These are phyloP conservation scores for Pristionchus fissidentatus DNA, from an alignment of 2,888 invertebrate genomes.

Conservation along the genomic window DNA sequence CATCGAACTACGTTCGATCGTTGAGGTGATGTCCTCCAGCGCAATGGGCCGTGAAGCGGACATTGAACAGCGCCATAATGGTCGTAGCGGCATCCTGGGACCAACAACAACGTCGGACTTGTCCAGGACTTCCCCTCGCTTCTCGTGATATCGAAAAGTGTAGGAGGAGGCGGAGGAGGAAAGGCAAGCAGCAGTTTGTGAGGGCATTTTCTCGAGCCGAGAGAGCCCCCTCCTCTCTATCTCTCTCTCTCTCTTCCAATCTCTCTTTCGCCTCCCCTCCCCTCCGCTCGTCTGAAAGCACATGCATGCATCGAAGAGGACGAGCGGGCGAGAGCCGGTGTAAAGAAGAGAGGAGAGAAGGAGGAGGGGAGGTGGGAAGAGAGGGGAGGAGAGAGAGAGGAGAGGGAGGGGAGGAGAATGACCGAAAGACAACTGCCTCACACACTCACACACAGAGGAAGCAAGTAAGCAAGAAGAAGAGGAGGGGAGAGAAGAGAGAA, in stretches of 20 bases:
- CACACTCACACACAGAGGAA: background rate
- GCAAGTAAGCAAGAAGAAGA: slow-evolving; percentile 22
- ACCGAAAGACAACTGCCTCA: slow-evolving; percentile 36
- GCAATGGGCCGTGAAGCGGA: too few relatives aligned
- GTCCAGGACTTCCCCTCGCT: too few relatives aligned
- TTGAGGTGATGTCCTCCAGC: too few relatives aligned
- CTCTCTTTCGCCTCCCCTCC: background rate
- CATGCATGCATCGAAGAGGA: slow-evolving; percentile 29
- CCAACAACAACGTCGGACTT: too few relatives aligned
- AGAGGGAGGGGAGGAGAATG: background rate
- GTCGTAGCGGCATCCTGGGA: too few relatives aligned
- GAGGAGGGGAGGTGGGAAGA: background rate
- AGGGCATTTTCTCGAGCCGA: slow-evolving; percentile 39
- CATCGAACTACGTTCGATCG: too few relatives aligned
- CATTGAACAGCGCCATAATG: too few relatives aligned
- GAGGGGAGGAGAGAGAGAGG: background rate
- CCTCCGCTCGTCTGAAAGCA: slow-evolving; percentile 30
- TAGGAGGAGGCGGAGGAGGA: slow-evolving; percentile 15
- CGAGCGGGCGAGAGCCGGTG: background rate
- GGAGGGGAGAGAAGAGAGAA: slow-evolving; percentile 10
- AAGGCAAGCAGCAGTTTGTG: slow-evolving; percentile 4
- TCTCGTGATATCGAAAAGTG: slow-evolving; percentile 16
- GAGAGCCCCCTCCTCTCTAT: background rate
- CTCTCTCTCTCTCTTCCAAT: background rate
- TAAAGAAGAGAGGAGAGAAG: slow-evolving; percentile 5